These are phyloP conservation scores for Lanius collurio DNA, from an alignment of 2,113 vertebrate species.

Conservation along the genomic window DNA sequence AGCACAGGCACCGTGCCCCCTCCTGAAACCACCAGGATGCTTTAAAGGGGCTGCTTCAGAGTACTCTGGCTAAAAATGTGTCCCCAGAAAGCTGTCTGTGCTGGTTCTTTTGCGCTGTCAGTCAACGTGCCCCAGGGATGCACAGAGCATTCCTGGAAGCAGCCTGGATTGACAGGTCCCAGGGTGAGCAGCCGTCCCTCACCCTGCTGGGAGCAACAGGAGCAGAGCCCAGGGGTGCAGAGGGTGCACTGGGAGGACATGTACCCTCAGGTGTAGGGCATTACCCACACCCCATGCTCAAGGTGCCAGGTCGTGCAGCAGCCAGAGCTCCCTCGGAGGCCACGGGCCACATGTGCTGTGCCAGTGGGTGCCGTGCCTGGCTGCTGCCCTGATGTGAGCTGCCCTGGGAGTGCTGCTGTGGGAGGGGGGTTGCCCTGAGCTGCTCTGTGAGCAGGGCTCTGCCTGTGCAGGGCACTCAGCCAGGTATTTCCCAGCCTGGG, in stretches of 20 bases:
- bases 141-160: neutral
- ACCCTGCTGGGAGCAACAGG: neutral
- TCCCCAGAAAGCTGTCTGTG: neutral
- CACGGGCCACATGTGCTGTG: fast-evolving
- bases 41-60: neutral
- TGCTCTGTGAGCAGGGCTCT: neutral
- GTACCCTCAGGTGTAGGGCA: fast-evolving
- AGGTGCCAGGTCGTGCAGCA: neutral
- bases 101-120: neutral
- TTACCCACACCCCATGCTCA: fast-evolving
- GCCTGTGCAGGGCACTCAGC: neutral
- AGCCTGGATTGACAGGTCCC: neutral
- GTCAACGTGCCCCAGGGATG: neutral
- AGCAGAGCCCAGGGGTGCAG: neutral
- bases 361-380: neutral
- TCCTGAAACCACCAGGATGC: neutral
- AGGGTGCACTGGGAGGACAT: neutral
- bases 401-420: neutral
- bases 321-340: neutral
- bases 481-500: neutral
- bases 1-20: neutral
- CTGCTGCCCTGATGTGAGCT: neutral
- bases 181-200: neutral
- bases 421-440: neutral
- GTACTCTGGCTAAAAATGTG: neutral